These are phyloP conservation scores for Psilopsiagon aurifrons DNA, from an alignment of 2,113 vertebrate species.

Conservation along the genomic window DNA sequence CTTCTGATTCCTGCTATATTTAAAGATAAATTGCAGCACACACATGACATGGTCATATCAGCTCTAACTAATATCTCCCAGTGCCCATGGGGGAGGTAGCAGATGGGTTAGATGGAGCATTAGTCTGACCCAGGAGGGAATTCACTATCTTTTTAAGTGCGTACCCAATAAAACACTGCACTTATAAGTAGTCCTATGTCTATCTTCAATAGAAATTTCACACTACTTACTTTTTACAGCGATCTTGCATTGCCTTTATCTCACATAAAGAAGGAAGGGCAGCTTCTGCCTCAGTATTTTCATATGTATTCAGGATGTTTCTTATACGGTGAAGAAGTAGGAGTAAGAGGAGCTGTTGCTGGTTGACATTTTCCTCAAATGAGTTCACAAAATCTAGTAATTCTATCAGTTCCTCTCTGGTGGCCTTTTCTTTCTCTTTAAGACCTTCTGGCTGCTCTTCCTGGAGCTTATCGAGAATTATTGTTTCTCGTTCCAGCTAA, in stretches of 20 bases:
- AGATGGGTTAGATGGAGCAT: background rate
- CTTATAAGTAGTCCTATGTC: background rate
- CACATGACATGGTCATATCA: rapidly evolving
- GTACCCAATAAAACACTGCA: background rate
- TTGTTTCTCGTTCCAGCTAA: slow-evolving; percentile 86
- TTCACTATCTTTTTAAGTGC: background rate
- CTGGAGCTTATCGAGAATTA: slow-evolving; percentile 84
- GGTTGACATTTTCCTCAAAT: slow-evolving; percentile 82
- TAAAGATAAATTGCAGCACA: background rate
- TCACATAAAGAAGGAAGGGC: slow-evolving; percentile 74
- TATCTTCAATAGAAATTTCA: background rate
- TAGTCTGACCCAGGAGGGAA: background rate
- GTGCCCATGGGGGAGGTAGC: background rate
- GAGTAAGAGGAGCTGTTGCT: slow-evolving; percentile 81
- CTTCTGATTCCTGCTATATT: background rate
- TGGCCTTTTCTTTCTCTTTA: slow-evolving; percentile 63
- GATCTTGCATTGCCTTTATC: slow-evolving; percentile 83
- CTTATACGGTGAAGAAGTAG: slow-evolving; percentile 81
- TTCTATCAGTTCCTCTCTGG: slow-evolving; percentile 81
- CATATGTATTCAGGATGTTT: slow-evolving; percentile 73
- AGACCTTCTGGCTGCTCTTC: slow-evolving; percentile 81
- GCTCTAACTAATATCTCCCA: background rate
- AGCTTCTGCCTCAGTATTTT: slow-evolving; percentile 62
- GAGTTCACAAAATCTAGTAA: slow-evolving; percentile 73
- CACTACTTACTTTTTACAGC: slow-evolving; percentile 80